Percentiles rank a stretch among this genome's conserved stretches.
Evolutionary conservation across 1,140 invertebrate species (phyloP).

Genomic region (Cyclina sinensis): DNA sequence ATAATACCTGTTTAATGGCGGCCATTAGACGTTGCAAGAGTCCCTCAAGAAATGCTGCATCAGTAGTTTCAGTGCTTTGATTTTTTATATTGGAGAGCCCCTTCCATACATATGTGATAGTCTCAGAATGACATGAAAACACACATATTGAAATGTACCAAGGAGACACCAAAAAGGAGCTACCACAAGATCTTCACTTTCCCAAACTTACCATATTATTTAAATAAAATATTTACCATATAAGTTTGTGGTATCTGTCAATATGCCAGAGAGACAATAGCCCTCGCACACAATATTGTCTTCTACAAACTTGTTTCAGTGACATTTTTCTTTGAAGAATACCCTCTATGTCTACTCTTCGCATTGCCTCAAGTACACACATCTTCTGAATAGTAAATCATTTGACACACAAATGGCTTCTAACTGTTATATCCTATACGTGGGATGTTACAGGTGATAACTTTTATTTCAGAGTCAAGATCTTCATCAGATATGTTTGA

Average conservation of each 20-base stretch:
- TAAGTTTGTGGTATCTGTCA: conserved; percentile 56
- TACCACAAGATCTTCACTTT: no score
- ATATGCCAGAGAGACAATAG: conserved; percentile 58
- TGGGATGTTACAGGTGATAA: conserved; percentile 18
- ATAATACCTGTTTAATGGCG: conserved; percentile 1
- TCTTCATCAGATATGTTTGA: conserved; percentile 42
- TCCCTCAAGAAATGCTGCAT: conserved; percentile 5
- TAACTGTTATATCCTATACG: conserved; percentile 44
- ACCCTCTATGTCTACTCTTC: conserved; percentile 52
- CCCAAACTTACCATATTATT: conserved; percentile 34
- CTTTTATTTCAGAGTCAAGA: background rate
- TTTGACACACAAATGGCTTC: conserved; percentile 54
- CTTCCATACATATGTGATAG: no score
- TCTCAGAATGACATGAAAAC: no score
- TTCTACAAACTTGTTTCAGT: conserved; percentile 47
- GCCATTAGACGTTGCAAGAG: conserved; percentile 10
- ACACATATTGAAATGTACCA: no score
- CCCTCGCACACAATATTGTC: conserved; percentile 45
- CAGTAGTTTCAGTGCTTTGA: background rate
- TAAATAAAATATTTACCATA: conserved; percentile 43
- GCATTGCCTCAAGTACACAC: conserved; percentile 53
- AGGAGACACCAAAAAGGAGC: conserved; percentile 4
- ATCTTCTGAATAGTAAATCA: conserved; percentile 40
- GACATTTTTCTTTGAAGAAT: conserved; percentile 52
- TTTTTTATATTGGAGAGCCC: no score